Conservation (phyloP, 2,888 invertebrate species). For the Diarsia brunnea region DNA sequence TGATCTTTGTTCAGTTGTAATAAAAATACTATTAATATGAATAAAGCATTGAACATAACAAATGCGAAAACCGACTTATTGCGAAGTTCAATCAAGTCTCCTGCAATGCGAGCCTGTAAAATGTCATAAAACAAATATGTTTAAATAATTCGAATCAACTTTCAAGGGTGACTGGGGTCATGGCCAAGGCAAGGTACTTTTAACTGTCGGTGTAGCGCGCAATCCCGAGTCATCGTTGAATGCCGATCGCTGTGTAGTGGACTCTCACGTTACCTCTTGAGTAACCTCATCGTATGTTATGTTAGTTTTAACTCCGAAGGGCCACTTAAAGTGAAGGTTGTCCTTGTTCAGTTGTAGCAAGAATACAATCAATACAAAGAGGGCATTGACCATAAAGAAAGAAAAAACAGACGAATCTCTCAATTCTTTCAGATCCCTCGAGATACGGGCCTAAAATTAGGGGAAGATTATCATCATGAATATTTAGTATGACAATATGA, state of each 20-base stretch:
- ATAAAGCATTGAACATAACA: slow-evolving; percentile 99
- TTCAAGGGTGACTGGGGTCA: slow-evolving; percentile 91
- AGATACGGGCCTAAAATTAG: slow-evolving; percentile 96
- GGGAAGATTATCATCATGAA: slow-evolving; percentile 77
- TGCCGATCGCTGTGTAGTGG: slow-evolving; percentile 82
- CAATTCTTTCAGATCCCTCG: slow-evolving; percentile 97
- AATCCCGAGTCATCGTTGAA: slow-evolving; percentile 88
- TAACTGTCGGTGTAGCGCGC: slow-evolving; percentile 30
- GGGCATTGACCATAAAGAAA: slow-evolving; percentile 99
- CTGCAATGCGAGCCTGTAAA: slow-evolving; percentile 96
- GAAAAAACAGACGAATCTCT: slow-evolving; percentile 98
- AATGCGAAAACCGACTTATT: slow-evolving; percentile 99
- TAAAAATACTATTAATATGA: slow-evolving; percentile 99
- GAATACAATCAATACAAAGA: slow-evolving; percentile 99
- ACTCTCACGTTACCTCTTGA: slow-evolving; percentile 96
- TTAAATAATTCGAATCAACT: slow-evolving; percentile 83
- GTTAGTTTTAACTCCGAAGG: slow-evolving; percentile 98
- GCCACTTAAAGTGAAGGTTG: slow-evolving; percentile 98
- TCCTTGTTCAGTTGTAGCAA: slow-evolving; percentile 99
- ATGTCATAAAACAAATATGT: slow-evolving; percentile 86
- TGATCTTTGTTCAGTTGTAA: slow-evolving; percentile 99
- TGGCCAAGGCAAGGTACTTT: slow-evolving; percentile 65
- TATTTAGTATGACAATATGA: slow-evolving; percentile 58
- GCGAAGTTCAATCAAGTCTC: slow-evolving; percentile 97
- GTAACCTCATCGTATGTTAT: slow-evolving; percentile 97